Conservation (phyloP, 1,140 invertebrate species). For the Pemphigus obesinymphae region DNA sequence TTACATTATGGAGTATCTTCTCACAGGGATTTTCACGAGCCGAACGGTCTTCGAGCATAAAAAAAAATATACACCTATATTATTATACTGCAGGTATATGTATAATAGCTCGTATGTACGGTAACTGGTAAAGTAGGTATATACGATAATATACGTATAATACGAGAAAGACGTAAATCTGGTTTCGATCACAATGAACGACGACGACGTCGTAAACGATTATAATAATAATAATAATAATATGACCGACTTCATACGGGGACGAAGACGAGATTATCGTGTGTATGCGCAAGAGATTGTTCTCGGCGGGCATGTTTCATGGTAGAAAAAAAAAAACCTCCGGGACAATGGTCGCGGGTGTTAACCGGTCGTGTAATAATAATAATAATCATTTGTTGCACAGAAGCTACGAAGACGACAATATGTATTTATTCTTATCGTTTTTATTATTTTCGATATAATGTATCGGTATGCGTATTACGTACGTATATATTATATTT, state of each 20-base stretch:
- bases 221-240: not conserved
- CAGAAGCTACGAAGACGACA: constrained; percentile 13
- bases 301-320: not conserved
- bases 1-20: not conserved
- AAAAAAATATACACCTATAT: not conserved
- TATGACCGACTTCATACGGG: not conserved
- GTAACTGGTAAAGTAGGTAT: too few species aligned
- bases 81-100: not conserved
- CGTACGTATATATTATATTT: too few species aligned
- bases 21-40: constrained; percentile 3
- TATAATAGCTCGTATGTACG: not conserved
- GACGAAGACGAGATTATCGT: not conserved
- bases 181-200: constrained; percentile 13
- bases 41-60: not conserved
- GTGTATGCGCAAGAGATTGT: too few species aligned
- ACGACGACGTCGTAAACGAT: not conserved
- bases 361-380: constrained; percentile 14
- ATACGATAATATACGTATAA: too few species aligned
- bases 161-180: not conserved
- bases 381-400: not conserved
- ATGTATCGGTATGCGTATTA: too few species aligned
- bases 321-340: not conserved
- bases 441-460: not conserved
- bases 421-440: not conserved
- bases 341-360: constrained; percentile 1